Evolutionary conservation across 2,888 invertebrate genomes (phyloP).

Genomic region (Helleia helle): DNA sequence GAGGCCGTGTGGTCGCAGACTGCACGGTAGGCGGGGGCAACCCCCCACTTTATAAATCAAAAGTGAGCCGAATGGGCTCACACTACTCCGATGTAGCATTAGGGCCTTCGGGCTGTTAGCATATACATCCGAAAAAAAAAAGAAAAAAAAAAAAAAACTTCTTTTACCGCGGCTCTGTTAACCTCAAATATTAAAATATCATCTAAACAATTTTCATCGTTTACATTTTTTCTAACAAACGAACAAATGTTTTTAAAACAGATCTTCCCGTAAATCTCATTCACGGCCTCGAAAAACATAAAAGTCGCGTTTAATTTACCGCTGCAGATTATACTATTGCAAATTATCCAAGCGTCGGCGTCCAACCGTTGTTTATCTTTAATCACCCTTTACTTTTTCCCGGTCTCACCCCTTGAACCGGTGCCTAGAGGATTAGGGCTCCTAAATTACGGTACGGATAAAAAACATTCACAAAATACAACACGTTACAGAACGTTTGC

Average conservation of each 20-base stretch:
- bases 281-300: slow-evolving; percentile 34
- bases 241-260: background rate
- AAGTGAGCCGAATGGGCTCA: too few relatives aligned
- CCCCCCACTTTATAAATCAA: too few relatives aligned
- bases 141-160: too few relatives aligned
- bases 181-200: too few relatives aligned
- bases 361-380: slow-evolving; percentile 65
- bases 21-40: too few relatives aligned
- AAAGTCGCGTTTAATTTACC: slow-evolving; percentile 48
- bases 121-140: too few relatives aligned
- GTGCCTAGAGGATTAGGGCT: slow-evolving; percentile 47
- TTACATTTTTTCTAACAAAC: too few relatives aligned
- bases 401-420: slow-evolving; percentile 44
- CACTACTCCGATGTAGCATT: too few relatives aligned
- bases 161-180: too few relatives aligned
- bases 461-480: slow-evolving; percentile 28
- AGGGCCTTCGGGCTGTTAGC: too few relatives aligned
- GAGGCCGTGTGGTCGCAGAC: too few relatives aligned
- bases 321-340: slow-evolving; percentile 55
- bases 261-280: slow-evolving; percentile 34
- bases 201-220: too few relatives aligned
- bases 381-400: slow-evolving; percentile 62
- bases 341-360: slow-evolving; percentile 53
- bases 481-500: slow-evolving; percentile 23
- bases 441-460: slow-evolving; percentile 45